Conservation (phyloP, 2,888 invertebrate species). For the Platycheirus rosarum region DNA sequence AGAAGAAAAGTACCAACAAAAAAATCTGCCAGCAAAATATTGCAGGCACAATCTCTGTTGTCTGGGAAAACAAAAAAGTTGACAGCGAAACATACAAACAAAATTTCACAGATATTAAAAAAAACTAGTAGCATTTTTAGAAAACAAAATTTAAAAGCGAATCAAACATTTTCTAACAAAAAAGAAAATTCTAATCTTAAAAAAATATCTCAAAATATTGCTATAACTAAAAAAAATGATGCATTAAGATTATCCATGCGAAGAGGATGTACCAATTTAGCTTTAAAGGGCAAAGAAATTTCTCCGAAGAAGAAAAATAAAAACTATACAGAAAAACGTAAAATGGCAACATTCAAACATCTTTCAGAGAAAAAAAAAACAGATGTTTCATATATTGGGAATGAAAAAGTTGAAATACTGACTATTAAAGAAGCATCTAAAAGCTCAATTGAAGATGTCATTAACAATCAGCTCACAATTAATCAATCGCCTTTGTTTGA, state of each 20-base stretch:
- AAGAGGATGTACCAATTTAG: constrained; percentile 10
- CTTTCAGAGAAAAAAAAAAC: neutral
- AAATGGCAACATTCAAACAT: too few relatives aligned
- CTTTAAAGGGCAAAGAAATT: neutral
- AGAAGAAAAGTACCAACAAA: neutral
- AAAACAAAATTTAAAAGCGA: too few relatives aligned
- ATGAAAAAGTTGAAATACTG: neutral
- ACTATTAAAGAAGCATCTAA: too few relatives aligned
- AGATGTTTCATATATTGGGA: neutral
- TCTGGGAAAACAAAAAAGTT: neutral
- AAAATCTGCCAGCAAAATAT: neutral
- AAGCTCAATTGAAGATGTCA: too few relatives aligned
- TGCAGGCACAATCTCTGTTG: neutral
- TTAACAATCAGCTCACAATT: too few relatives aligned
- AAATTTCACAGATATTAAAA: neutral
- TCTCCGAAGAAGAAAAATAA: neutral
- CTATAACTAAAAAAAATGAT: neutral
- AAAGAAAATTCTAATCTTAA: neutral
- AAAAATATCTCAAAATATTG: neutral
- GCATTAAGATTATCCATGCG: neutral
- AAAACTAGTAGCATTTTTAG: neutral
- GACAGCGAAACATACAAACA: too few relatives aligned
- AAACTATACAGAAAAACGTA: neutral
- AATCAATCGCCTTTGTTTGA: neutral
- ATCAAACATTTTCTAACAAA: neutral